Percentiles rank a stretch among this genome's conserved stretches.
Evolutionary conservation across 1,140 invertebrate species (phyloP).

Genomic region (Solenopsis fugax): DNA sequence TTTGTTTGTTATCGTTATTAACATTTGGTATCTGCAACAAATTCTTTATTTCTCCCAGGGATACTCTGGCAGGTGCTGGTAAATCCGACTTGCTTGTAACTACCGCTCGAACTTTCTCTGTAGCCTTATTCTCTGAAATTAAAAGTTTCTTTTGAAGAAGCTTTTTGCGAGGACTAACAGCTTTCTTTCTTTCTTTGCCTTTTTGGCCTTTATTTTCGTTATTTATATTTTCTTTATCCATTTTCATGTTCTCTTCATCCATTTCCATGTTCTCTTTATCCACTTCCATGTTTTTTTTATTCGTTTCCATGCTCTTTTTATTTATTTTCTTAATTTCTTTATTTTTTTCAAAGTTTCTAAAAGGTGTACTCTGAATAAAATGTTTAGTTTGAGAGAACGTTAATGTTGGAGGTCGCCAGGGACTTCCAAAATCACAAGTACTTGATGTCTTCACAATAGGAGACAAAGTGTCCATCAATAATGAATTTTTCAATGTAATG

Average conservation of each 20-base stretch:
- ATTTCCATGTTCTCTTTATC: constrained; percentile 40
- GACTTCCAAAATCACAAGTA: constrained; percentile 74
- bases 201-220: constrained; percentile 53
- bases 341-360: constrained; percentile 42
- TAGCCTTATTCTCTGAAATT: background rate
- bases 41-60: constrained; percentile 70
- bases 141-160: constrained; percentile 26
- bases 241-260: constrained; percentile 3
- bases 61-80: constrained; percentile 66
- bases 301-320: constrained; percentile 65
- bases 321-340: constrained; percentile 35
- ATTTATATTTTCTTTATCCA: constrained; percentile 70
- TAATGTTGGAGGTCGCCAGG: constrained; percentile 75
- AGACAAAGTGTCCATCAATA: constrained; percentile 80
- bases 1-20: constrained; percentile 28
- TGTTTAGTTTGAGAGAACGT: constrained; percentile 77
- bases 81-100: background rate
- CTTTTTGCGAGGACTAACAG: constrained; percentile 78
- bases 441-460: constrained; percentile 73
- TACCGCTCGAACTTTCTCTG: constrained; percentile 19
- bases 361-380: constrained; percentile 81
- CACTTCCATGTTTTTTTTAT: constrained; percentile 60
- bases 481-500: constrained; percentile 74
- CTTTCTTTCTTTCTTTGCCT: constrained; percentile 67
- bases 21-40: constrained; percentile 43